Base-by-base conservation (phyloP, 2,888 invertebrate species). In the Carpatolechia fugitivella region DNA sequence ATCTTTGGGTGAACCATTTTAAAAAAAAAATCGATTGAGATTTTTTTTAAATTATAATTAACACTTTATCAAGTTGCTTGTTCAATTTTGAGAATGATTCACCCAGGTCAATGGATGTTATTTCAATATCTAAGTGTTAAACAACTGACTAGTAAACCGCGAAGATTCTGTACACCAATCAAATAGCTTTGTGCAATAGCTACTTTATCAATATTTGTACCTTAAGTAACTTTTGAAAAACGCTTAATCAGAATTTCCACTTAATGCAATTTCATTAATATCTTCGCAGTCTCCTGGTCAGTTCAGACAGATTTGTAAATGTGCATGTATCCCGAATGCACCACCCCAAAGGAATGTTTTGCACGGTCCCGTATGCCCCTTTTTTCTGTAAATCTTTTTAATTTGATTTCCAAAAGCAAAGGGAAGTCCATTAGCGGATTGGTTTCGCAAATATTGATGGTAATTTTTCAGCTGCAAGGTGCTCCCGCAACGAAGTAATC, bases 291-390 rank as follows among this genome's bases (percentile, higher is more conserved):
- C 74, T 72, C 68, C 72, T 76, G 70, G 63, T 65, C 68, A 59
- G 65, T 73, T 8, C 36, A 71, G 70, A 69, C 68, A 69, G 69
- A 65, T 62, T 64, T 82, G 82, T 85, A 77, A 70, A 79, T 80
- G 89, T 87, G 89, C 89, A 89, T 89, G 89, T 70, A 59, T 82
- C 87, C 88, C 72, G 86, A 88, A 87, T 89, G 89, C 88, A 88
- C 86, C 80, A 65, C 80, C 85, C 78, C 76, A 70, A 76, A 82
- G 88, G 88, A 88, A 85, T 89, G 89, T 86, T 66, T 69, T 88
- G 89, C 89, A 89, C 89, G 89, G 78, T 78, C 64, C 74, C 76
- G 72, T 78, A 70, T 76, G 59, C 60, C 60, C 62, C 64, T 61
- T 73, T 74, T 76, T 65, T 74, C 74, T 68, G 70, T 76, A 70